These are phyloP conservation scores for Triplophysa dalaica DNA, from an alignment of 2,113 vertebrate species.

Conservation along the genomic window DNA sequence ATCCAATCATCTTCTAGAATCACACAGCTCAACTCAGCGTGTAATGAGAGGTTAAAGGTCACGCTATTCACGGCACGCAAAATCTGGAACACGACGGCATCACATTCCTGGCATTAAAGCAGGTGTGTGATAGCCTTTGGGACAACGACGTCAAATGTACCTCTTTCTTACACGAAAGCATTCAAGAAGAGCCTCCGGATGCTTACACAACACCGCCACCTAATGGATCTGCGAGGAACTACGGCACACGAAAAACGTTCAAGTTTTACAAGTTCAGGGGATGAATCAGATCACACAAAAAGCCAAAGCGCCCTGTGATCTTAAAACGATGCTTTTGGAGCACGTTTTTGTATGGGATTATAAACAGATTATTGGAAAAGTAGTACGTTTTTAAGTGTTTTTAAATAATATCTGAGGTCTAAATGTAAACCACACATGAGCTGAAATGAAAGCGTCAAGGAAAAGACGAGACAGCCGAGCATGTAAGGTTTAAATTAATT, in stretches of 20 bases:
- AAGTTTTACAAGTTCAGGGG: too few species aligned
- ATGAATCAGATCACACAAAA: too few species aligned
- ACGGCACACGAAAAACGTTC: not conserved
- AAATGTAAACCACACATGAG: too few species aligned
- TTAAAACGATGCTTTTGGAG: too few species aligned
- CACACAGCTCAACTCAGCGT: not conserved
- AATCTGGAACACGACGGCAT: not conserved
- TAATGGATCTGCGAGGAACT: slow-evolving; percentile 17
- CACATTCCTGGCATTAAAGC: not conserved
- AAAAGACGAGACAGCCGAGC: slow-evolving; percentile 1
- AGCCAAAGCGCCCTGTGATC: too few species aligned
- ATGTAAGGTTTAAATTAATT: slow-evolving; percentile 78
- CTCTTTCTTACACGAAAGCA: too few species aligned
- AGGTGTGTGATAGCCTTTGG: not conserved
- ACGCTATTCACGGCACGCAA: not conserved
- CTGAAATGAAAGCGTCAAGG: not conserved
- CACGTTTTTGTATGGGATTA: too few species aligned
- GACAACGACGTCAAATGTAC: not conserved
- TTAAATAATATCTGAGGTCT: too few species aligned
- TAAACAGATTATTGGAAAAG: too few species aligned
- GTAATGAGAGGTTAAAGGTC: not conserved
- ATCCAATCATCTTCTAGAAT: slow-evolving; percentile 12
- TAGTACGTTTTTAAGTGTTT: too few species aligned
- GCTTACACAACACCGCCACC: slow-evolving; percentile 23
- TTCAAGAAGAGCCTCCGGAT: not conserved